A percentile compares a stretch with the other conserved stretches of the same genome.
phyloP scores from a whole-genome alignment of 2,113 vertebrate genomes.

The Rattus rattus region DNA sequence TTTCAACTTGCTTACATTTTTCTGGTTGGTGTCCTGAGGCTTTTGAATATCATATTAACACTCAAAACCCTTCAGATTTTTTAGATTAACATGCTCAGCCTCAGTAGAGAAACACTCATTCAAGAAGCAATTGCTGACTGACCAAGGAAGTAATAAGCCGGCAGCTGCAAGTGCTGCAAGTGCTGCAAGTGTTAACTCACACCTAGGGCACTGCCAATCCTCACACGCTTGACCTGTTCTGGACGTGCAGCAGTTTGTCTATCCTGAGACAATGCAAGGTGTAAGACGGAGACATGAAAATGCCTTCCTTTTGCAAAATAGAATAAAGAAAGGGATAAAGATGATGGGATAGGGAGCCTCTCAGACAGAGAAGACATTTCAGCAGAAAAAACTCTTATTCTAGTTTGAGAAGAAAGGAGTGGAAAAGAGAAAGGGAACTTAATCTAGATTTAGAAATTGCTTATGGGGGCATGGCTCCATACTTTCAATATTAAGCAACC shows the following conservation, averaged over 20 bases:
- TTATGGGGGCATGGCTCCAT: background rate
- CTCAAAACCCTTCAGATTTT: background rate
- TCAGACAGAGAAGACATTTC: constrained; percentile 3
- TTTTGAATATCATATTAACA: background rate
- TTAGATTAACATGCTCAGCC: background rate
- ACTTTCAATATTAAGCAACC: background rate
- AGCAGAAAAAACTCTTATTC: background rate
- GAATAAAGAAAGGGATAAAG: background rate
- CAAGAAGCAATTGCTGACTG: constrained; percentile 14
- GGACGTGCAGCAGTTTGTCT: background rate
- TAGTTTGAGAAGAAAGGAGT: constrained; percentile 16
- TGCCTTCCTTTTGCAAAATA: background rate
- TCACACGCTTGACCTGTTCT: background rate
- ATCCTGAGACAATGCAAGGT: background rate
- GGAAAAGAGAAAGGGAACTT: constrained; percentile 56
- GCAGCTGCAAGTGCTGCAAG: background rate
- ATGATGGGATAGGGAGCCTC: background rate
- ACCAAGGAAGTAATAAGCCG: background rate
- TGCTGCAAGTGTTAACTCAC: background rate
- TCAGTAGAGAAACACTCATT: constrained; percentile 12
- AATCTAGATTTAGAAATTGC: constrained; percentile 29
- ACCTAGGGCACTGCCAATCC: constrained; percentile 16
- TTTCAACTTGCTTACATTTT: background rate
- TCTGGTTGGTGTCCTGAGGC: background rate
- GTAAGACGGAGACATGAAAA: background rate